Conservation (phyloP, 1,140 invertebrate genomes). For the Xylocopa sonorina region DNA sequence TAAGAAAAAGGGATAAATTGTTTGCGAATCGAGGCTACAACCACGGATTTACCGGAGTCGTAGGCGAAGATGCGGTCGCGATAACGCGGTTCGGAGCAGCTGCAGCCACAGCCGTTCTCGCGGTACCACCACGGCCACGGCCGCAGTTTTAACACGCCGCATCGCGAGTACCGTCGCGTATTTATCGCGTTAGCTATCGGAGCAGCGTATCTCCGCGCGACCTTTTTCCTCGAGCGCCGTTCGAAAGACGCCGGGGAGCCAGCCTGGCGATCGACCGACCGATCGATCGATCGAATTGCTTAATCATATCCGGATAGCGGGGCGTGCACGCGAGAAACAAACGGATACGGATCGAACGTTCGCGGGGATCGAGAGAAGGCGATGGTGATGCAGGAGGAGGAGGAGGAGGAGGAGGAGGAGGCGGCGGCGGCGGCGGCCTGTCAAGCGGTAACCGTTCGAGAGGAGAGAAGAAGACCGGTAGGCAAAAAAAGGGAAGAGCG, state of each 20-base stretch:
- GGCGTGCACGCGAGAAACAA: neutral
- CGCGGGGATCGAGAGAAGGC: neutral
- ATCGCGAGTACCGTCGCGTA: constrained; percentile 1
- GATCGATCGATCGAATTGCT: neutral
- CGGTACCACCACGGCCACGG: constrained; percentile 71
- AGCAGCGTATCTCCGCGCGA: constrained; percentile 1
- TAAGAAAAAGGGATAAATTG: too few species aligned
- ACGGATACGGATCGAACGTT: neutral
- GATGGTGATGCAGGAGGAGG: neutral
- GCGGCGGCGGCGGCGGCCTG: too few species aligned
- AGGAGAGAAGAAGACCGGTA: neutral
- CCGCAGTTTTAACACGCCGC: constrained; percentile 71
- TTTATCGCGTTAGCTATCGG: neutral
- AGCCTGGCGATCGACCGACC: neutral
- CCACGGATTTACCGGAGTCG: too few species aligned
- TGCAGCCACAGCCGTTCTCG: constrained; percentile 29
- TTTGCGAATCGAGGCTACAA: too few species aligned
- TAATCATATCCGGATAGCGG: neutral
- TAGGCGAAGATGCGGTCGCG: constrained; percentile 34
- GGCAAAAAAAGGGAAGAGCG: neutral
- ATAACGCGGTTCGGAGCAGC: constrained; percentile 39
- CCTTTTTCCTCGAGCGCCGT: neutral
- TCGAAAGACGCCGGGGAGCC: neutral
- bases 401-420: neutral
- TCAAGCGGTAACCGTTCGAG: neutral